Evolutionary conservation across 2,888 invertebrate species (phyloP).

Genomic region (Brachyptera putata): DNA sequence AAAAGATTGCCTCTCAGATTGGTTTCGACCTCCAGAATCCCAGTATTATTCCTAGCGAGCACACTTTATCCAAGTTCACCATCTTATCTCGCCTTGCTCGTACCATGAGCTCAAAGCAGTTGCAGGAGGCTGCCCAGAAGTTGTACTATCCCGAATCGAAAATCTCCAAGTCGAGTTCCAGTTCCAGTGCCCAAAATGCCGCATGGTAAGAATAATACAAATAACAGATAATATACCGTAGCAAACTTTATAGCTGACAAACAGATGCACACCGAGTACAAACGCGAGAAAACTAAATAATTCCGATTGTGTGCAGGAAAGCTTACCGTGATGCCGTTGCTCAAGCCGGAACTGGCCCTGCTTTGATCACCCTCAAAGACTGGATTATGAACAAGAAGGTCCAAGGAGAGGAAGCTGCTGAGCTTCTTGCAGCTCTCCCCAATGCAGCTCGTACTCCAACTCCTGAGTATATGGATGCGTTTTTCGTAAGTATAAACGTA

Average conservation of each 20-base stretch:
- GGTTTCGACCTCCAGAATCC: slow-evolving; percentile 56
- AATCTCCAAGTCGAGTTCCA: slow-evolving; percentile 42
- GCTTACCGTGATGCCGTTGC: slow-evolving; percentile 63
- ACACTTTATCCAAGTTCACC: slow-evolving; percentile 61
- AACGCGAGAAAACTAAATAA: background rate
- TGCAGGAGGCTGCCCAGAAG: slow-evolving; percentile 51
- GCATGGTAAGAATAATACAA: slow-evolving; percentile 54
- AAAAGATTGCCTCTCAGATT: slow-evolving; percentile 52
- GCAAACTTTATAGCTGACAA: no score
- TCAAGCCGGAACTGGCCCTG: slow-evolving; percentile 65
- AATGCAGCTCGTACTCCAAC: slow-evolving; percentile 58
- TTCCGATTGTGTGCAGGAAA: slow-evolving; percentile 24
- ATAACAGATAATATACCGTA: no score
- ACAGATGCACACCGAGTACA: background rate
- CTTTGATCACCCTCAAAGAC: slow-evolving; percentile 56
- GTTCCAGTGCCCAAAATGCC: slow-evolving; percentile 40
- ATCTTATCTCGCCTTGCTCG: slow-evolving; percentile 56
- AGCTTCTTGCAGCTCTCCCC: slow-evolving; percentile 53
- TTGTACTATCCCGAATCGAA: slow-evolving; percentile 47
- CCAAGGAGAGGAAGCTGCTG: slow-evolving; percentile 54
- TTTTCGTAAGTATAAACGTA: slow-evolving; percentile 48
- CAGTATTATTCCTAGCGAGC: slow-evolving; percentile 52
- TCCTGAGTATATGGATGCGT: slow-evolving; percentile 55
- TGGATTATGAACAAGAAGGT: slow-evolving; percentile 57
- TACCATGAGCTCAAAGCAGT: slow-evolving; percentile 58